These are phyloP conservation scores for Grammomys surdaster DNA, from an alignment of 2,113 vertebrate genomes.

Conservation along the genomic window DNA sequence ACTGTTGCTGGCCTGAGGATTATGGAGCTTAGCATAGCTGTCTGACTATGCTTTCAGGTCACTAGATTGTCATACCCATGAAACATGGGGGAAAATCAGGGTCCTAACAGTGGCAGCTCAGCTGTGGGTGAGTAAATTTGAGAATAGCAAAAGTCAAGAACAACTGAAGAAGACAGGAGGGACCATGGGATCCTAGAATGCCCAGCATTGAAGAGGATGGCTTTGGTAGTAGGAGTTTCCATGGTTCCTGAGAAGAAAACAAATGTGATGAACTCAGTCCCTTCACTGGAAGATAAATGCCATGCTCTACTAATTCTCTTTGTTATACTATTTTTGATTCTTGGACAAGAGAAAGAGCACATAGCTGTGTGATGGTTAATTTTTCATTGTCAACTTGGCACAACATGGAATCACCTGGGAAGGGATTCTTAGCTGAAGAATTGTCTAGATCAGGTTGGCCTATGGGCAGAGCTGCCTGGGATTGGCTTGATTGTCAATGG, in stretches of 20 bases:
- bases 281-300: not conserved
- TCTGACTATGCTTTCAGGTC: not conserved
- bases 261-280: accelerated
- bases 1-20: not conserved
- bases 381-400: not conserved
- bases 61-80: not conserved
- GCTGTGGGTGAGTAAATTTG: not conserved
- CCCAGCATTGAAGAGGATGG: not conserved
- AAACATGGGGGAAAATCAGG: not conserved
- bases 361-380: not conserved
- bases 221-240: not conserved
- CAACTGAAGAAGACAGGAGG: not conserved
- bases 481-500: not conserved
- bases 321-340: not conserved
- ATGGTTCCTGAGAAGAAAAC: not conserved
- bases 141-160: not conserved
- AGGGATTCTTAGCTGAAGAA: not conserved
- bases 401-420: not conserved
- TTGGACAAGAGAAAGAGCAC: not conserved
- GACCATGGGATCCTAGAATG: not conserved
- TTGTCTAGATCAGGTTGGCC: not conserved
- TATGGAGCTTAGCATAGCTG: not conserved
- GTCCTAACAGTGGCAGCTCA: not conserved
- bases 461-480: not conserved
- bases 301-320: not conserved